Base-by-base conservation (phyloP, 2,113 vertebrate genomes). In the Indicator maculatus region DNA sequence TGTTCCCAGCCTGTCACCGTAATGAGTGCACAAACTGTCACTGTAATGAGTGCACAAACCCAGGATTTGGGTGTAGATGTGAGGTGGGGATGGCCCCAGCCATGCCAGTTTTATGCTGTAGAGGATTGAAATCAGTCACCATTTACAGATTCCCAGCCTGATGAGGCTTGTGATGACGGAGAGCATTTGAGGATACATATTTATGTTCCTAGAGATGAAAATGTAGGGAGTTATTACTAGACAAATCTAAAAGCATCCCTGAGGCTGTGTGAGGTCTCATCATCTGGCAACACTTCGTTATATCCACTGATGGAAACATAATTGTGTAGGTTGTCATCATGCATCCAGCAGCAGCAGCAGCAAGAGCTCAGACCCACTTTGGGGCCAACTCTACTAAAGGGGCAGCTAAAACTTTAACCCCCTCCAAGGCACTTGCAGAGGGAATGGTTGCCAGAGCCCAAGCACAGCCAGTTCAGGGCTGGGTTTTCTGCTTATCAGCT, bases 151-250 rank as follows among this genome's bases (percentile, higher is more conserved):
- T 77, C 31, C 59, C 71, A 83, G 67, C 38, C 59, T 79, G 71
- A 44, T 69, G 71, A 93, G 61, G 50, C 44, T 45, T 73, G 81
- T 89, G 91, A 90, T 20, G 5, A 79, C 61, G 70, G 65, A 84
- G 74, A 93, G 81, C 90, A 78, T 86, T 93, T 90, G 53, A 44
- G 80, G 75, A 93, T 92, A 89, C 36, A 7, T 89, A 86, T 91
- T 95, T 93, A 87, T 85, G 64, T 65, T 89, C 80, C 30, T 59
- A 86, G 90, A 65, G 81, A 86, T 26, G 38, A 90, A 94, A 94
- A 88, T 77, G 52, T 5, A 27, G 45, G 58, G 73, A 86, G 83
- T 87, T 94, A 93, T 94, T 95, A 88, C 88, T 72, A 96, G 83
- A 72, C 1, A 3, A 75, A 90, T 75, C 77, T 84, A 86, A 94